These are phyloP conservation scores for Apis laboriosa DNA, from an alignment of 1,140 invertebrate species.

Conservation along the genomic window DNA sequence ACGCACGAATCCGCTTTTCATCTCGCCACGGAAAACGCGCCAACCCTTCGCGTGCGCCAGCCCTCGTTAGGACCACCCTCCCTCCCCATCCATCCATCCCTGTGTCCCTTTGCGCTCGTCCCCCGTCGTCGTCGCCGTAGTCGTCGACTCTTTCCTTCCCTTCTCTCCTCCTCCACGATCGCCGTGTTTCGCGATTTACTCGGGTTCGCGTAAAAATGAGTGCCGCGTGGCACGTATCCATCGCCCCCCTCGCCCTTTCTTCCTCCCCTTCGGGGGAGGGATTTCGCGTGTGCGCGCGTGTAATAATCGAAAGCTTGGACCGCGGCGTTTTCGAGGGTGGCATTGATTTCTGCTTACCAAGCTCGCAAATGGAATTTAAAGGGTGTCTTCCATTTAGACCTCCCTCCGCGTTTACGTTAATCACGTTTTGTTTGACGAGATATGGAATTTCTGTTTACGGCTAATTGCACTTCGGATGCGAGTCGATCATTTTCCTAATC, in stretches of 20 bases:
- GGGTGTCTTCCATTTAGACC: not conserved
- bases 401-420: not conserved
- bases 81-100: not conserved
- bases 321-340: not conserved
- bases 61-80: slow-evolving; percentile 45
- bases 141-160: not conserved
- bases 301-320: slow-evolving; percentile 10
- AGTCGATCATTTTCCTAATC: no score
- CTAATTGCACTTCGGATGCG: not conserved
- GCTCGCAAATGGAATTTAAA: slow-evolving; percentile 6
- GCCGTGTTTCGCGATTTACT: slow-evolving; percentile 47
- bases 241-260: not conserved
- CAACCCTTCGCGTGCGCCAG: not conserved
- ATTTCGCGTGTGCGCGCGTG: not conserved
- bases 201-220: slow-evolving; percentile 40
- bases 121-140: not conserved
- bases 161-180: not conserved
- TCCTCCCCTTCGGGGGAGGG: not conserved
- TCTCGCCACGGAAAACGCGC: slow-evolving; percentile 47
- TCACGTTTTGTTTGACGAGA: not conserved
- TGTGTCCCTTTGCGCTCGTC: not conserved
- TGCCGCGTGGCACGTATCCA: slow-evolving; percentile 32
- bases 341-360: slow-evolving; percentile 19
- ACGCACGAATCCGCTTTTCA: slow-evolving; percentile 56
- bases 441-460: not conserved